These are phyloP conservation scores for Vanessa cardui DNA, from an alignment of 2,888 invertebrate species.

Conservation along the genomic window DNA sequence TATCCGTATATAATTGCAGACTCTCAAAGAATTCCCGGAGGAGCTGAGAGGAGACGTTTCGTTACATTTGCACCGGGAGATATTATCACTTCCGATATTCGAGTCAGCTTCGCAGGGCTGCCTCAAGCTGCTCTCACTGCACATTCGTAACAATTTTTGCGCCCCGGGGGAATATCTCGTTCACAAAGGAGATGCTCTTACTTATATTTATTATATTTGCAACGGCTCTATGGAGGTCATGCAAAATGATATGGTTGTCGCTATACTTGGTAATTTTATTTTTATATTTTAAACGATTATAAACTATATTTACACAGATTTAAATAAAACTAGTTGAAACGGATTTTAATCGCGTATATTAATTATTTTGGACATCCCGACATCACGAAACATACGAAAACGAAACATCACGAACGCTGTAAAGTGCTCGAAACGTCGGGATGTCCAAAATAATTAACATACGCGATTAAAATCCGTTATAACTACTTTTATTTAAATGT, in stretches of 20 bases:
- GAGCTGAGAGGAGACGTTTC: conserved; percentile 97
- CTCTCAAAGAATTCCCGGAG: conserved; percentile 97
- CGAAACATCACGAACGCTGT: too few relatives aligned
- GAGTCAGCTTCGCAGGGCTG: conserved; percentile 97
- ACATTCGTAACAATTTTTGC: conserved; percentile 97
- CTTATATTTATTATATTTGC: conserved; percentile 97
- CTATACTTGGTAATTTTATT: conserved; percentile 90
- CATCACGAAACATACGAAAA: too few relatives aligned
- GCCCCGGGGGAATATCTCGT: conserved; percentile 97
- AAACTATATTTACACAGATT: neutral
- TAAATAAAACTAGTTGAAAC: too few relatives aligned
- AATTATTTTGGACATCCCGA: too few relatives aligned
- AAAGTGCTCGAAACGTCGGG: too few relatives aligned
- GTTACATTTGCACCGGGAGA: conserved; percentile 97
- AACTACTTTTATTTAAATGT: too few relatives aligned
- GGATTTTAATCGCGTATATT: too few relatives aligned
- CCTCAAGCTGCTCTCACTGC: conserved; percentile 94
- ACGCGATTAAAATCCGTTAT: too few relatives aligned
- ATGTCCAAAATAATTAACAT: too few relatives aligned
- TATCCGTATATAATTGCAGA: conserved; percentile 82
- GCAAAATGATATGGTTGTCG: conserved; percentile 97
- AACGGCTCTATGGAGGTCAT: conserved; percentile 99
- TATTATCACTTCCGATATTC: conserved; percentile 96
- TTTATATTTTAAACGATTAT: neutral
- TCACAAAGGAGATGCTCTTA: conserved; percentile 96